A percentile compares a stretch with the other conserved stretches of the same genome.
These are phyloP conservation scores for Climacteris rufus DNA, from an alignment of 2,113 vertebrate genomes.

Conservation along the genomic window DNA sequence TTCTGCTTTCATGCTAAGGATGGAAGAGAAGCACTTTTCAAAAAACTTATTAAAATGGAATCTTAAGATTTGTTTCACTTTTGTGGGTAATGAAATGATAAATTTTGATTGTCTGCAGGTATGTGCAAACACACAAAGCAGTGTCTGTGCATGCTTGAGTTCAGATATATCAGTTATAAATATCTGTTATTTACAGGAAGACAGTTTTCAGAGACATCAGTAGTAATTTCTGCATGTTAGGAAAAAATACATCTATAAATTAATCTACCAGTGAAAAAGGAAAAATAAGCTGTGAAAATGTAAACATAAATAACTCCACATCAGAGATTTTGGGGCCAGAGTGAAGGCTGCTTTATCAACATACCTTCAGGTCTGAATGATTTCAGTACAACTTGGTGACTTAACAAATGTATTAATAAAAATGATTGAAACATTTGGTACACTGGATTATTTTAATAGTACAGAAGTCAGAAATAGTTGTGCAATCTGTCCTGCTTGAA, in stretches of 20 bases:
- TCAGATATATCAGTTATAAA: background rate
- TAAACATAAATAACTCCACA: background rate
- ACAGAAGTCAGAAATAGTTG: background rate
- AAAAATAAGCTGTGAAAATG: background rate
- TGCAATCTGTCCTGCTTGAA: background rate
- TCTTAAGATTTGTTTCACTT: background rate
- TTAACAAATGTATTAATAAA: background rate
- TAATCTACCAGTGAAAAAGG: background rate
- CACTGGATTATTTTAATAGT: background rate
- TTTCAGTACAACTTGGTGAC: background rate
- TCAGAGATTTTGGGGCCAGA: background rate
- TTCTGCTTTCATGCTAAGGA: background rate
- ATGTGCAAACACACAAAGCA: background rate
- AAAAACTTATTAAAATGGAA: background rate
- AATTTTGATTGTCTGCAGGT: background rate
- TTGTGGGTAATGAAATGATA: background rate
- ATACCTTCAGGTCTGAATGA: background rate
- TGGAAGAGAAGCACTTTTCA: background rate
- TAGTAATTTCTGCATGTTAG: background rate
- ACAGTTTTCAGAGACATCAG: background rate
- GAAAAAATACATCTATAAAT: background rate
- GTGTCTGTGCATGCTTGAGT: background rate
- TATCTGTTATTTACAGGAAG: background rate
- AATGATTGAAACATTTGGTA: background rate
- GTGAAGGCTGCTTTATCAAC: background rate